A percentile compares a stretch with the other conserved stretches of the same genome.
These are phyloP conservation scores for Amblyteles armatorius DNA, from an alignment of 2,888 invertebrate species.

Conservation along the genomic window DNA sequence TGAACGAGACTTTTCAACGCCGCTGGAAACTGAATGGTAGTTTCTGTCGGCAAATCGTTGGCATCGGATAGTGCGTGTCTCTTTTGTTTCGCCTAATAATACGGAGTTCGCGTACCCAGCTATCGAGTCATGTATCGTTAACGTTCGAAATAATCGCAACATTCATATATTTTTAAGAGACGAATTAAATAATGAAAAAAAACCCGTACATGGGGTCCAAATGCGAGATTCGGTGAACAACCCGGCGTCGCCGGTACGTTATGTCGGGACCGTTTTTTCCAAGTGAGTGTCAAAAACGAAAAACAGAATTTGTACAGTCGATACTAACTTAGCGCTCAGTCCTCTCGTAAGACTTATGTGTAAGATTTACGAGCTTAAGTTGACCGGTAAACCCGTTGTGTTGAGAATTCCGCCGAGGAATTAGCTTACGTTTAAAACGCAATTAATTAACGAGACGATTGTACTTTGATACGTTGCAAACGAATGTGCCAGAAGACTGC, in stretches of 20 bases:
- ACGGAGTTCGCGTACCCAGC: slow-evolving; percentile 46
- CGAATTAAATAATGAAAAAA: slow-evolving; percentile 32
- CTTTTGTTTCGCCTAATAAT: slow-evolving; percentile 23
- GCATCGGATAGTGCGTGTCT: slow-evolving; percentile 4
- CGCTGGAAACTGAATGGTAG: slow-evolving; percentile 4
- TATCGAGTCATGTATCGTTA: slow-evolving; percentile 64
- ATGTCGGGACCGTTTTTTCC: slow-evolving; percentile 44
- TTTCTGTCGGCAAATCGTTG: slow-evolving; percentile 6
- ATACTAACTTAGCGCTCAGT: slow-evolving; percentile 77
- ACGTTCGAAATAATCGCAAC: slow-evolving; percentile 66
- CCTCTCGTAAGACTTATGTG: slow-evolving; percentile 74
- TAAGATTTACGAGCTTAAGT: slow-evolving; percentile 70
- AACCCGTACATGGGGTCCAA: slow-evolving; percentile 60
- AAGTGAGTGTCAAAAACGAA: slow-evolving; percentile 70
- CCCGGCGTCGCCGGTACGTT: slow-evolving; percentile 23
- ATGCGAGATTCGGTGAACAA: slow-evolving; percentile 51
- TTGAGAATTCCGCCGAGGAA: slow-evolving; percentile 41
- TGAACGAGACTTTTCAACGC: slow-evolving; percentile 30
- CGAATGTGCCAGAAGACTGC: slow-evolving; percentile 71
- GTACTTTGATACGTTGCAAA: slow-evolving; percentile 69
- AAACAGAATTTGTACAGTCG: slow-evolving; percentile 80
- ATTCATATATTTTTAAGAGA: slow-evolving; percentile 69
- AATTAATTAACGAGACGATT: slow-evolving; percentile 48
- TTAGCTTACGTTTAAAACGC: slow-evolving; percentile 43
- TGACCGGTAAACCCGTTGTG: slow-evolving; percentile 63